Evolutionary conservation across 30 jellyfish, hydroid and myxozoan species (phyloP), one percentile per base, ranked within the genome.

Genomic region (Sanderia malayensis): DNA sequence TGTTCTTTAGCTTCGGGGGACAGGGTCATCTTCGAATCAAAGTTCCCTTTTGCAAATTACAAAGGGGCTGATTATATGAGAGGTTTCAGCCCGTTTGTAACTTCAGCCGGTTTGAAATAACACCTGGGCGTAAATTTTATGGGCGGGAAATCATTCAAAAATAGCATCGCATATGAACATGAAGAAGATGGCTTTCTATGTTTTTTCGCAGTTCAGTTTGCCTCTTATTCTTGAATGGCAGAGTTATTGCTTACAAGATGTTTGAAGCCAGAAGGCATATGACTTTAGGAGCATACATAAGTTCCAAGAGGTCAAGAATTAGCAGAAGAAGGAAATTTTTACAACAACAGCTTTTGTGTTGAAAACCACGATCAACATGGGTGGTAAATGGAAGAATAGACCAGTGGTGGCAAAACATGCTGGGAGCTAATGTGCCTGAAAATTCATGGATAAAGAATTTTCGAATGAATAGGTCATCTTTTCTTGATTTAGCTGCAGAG

Each of bases 291-390:
- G 13, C 52, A 6, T 37, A 37, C 13, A 4, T 37, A 4, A 4
- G 6, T 6, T 4, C 52, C 6, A 37, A 37, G 13, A 37, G 13
- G 52, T 4, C 52, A 37, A 66, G 23, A 23, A 63, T 41, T 30
- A 34, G 6, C 47, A n/a, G 65, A 37, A 37, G 31, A 66, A 63
- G 34, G 34, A 31, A 37, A 66, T 41, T 17, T 37, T 2, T 66
- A 31, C 63, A 15, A 46, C 63, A 37, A 11, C 77, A 61, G 13
- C 77, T 30, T 29, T 23, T 65, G 2, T 23, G 64, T 9, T 23
- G 64, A 49, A 49, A 32, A 20, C 52, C 64, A 20, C 8, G 64
- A n/a, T 4, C 64, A 4, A n/a, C n/a, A 9, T 49, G 64, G 64
- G 22, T 49, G 8, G 4, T 3, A 2, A 49, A 49, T 37, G 52